A percentile compares a stretch with the other conserved stretches of the same genome.
Evolutionary conservation across 2,888 invertebrate species (phyloP).

Genomic region (Heteromurus nitidus): DNA sequence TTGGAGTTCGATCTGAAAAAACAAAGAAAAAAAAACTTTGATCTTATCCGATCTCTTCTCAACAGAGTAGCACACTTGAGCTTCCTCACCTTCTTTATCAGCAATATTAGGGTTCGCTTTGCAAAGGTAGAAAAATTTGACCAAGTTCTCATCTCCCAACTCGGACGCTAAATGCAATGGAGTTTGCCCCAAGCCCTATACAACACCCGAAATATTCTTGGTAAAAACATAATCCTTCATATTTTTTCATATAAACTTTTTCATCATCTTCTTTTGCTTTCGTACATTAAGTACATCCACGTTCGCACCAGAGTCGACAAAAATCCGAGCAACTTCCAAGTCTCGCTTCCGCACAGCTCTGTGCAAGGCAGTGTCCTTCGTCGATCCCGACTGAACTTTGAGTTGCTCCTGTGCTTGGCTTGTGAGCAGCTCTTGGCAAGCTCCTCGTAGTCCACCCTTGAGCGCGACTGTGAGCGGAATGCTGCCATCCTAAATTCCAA

Average conservation of each 20-base stretch:
- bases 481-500: conserved; percentile 77
- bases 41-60: too few species aligned
- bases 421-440: conserved; percentile 93
- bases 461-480: conserved; percentile 95
- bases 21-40: too few species aligned
- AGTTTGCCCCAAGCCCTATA: conserved; percentile 92
- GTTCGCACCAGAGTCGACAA: conserved; percentile 93
- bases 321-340: conserved; percentile 92
- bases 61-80: too few species aligned
- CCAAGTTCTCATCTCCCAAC: conserved; percentile 94
- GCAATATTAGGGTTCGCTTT: conserved; percentile 95
- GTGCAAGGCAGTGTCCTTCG: conserved; percentile 96
- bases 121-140: conserved; percentile 96
- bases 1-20: conserved; percentile 91
- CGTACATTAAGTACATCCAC: conserved; percentile 92
- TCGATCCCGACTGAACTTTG: conserved; percentile 76
- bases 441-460: conserved; percentile 95
- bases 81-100: conserved; percentile 94
- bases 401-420: conserved; percentile 92
- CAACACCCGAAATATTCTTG: too few species aligned
- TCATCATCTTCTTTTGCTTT: too few species aligned
- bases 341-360: conserved; percentile 94
- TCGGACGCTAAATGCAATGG: conserved; percentile 94
- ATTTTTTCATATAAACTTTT: too few species aligned
- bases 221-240: too few species aligned